Percentiles rank a stretch among this genome's conserved stretches.
Conservation (phyloP, 2,113 vertebrate genomes). For the Rallus limicola region DNA sequence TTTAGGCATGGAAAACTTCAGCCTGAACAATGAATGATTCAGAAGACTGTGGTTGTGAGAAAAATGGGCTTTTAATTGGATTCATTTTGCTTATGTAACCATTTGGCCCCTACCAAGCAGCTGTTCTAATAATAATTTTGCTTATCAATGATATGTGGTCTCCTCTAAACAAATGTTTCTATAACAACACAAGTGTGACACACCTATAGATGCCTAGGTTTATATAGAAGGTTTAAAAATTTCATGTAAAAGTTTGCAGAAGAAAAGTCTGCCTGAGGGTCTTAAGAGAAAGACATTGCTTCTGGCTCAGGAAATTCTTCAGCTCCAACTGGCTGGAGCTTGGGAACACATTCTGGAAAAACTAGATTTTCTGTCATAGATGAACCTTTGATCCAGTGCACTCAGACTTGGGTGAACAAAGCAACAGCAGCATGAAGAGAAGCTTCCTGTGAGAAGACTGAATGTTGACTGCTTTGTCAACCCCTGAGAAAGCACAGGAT, state of each 20-base stretch:
- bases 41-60: constrained; percentile 38
- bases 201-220: neutral
- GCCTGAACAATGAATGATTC: constrained; percentile 50
- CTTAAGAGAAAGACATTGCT: neutral
- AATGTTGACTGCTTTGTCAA: neutral
- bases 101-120: neutral
- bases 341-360: neutral
- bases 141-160: neutral
- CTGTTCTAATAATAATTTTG: neutral
- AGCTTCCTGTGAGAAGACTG: neutral
- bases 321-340: neutral
- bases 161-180: neutral
- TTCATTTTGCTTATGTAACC: constrained; percentile 47
- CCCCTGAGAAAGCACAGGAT: neutral
- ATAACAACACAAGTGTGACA: neutral
- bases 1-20: constrained; percentile 60
- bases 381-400: neutral
- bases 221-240: neutral
- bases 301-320: constrained; percentile 22
- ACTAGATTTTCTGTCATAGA: neutral
- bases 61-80: constrained; percentile 51
- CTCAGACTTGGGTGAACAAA: neutral
- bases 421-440: neutral
- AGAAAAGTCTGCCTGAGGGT: neutral
- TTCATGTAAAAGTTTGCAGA: neutral